Percentiles rank a stretch among this genome's conserved stretches.
Evolutionary conservation across 2,797 vertebrate species (phyloP).

Genomic region (Chelon auratus): DNA sequence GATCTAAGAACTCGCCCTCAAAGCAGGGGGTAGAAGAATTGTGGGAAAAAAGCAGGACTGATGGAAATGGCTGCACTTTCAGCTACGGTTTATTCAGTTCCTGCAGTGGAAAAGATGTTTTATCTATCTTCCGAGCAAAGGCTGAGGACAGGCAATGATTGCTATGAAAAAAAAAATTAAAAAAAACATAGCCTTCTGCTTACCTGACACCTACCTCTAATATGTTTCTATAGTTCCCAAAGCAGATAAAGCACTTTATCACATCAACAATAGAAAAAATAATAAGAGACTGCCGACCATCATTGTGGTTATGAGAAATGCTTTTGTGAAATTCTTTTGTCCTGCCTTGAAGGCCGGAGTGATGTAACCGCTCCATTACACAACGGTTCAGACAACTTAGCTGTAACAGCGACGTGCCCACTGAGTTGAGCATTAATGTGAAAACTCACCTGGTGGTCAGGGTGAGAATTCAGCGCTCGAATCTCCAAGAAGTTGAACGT

Average conservation of each 20-base stretch:
- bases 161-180: background rate
- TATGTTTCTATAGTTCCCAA: no score
- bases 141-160: background rate
- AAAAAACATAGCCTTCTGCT: no score
- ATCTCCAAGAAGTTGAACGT: conserved; percentile 92
- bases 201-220: no score
- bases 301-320: conserved; percentile 4
- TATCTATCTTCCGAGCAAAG: background rate
- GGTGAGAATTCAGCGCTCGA: conserved; percentile 86
- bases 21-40: background rate
- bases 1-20: background rate
- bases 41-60: background rate
- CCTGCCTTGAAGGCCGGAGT: conserved; percentile 37
- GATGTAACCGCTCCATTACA: conserved; percentile 35
- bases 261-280: conserved; percentile 4
- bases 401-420: background rate
- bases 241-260: background rate
- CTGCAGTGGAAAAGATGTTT: background rate
- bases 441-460: conserved; percentile 86
- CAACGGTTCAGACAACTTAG: conserved; percentile 10
- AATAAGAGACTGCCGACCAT: background rate
- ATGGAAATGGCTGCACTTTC: background rate
- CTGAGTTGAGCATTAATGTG: background rate
- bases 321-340: conserved; percentile 9
- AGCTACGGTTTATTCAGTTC: background rate